These are phyloP conservation scores for Leucoptera coffeella DNA, from an alignment of 2,888 invertebrate species.

Conservation along the genomic window DNA sequence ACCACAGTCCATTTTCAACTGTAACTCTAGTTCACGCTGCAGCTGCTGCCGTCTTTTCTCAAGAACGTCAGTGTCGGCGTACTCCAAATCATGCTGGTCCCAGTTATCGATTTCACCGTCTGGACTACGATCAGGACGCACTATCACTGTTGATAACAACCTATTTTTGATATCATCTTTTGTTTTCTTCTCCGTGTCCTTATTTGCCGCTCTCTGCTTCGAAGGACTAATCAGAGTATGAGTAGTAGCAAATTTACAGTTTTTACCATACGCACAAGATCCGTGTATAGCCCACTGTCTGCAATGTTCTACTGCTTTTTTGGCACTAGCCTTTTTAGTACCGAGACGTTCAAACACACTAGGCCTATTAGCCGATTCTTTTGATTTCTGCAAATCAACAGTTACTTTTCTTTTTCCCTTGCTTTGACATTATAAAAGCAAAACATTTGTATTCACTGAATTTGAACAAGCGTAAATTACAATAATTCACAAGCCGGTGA, in stretches of 20 bases:
- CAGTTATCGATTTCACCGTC: slow-evolving; percentile 67
- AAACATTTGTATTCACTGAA: slow-evolving; percentile 31
- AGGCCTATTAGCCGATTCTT: slow-evolving; percentile 60
- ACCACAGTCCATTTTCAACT: slow-evolving; percentile 66
- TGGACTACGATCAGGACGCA: slow-evolving; percentile 48
- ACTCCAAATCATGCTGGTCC: slow-evolving; percentile 74
- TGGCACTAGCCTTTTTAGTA: slow-evolving; percentile 59
- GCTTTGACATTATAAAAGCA: slow-evolving; percentile 51
- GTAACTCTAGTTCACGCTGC: slow-evolving; percentile 71
- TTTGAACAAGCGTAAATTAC: not conserved
- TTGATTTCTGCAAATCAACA: slow-evolving; percentile 66
- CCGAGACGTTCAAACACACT: slow-evolving; percentile 81
- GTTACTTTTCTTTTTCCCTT: slow-evolving; percentile 73
- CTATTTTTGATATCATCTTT: slow-evolving; percentile 62
- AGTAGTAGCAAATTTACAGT: slow-evolving; percentile 69
- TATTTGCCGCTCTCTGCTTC: slow-evolving; percentile 63
- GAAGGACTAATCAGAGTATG: slow-evolving; percentile 72
- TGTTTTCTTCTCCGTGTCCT: slow-evolving; percentile 51
- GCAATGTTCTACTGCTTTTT: slow-evolving; percentile 62
- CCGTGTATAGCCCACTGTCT: slow-evolving; percentile 74
- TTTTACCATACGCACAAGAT: slow-evolving; percentile 71
- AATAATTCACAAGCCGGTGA: too few species aligned
- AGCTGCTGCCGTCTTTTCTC: slow-evolving; percentile 69
- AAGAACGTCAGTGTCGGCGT: slow-evolving; percentile 73
- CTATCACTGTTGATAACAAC: slow-evolving; percentile 59